Evolutionary conservation across 2,888 invertebrate genomes (phyloP), one percentile per base, ranked within the genome.

Genomic region (Latheticus oryzae): DNA sequence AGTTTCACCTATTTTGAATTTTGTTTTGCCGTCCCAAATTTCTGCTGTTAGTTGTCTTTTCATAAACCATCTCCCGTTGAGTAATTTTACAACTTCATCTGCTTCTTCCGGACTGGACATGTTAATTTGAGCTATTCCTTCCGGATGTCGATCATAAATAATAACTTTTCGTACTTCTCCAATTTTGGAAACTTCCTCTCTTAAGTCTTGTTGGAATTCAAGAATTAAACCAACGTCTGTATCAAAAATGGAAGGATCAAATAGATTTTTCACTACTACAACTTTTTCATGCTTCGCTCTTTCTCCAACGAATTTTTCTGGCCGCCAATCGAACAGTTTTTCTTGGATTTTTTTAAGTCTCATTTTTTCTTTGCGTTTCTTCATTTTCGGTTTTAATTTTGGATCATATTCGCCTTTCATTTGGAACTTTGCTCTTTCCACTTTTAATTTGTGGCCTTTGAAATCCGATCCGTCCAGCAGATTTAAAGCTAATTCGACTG

Each of bases 381-480:
- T 92, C 77, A 91, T 90, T 77, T 94, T 96, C 0, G 95, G 95
- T 76, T 95, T 95, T 48, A 95, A 84, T 0, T 87, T 85, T 1
- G 98, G 97, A 81, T 99, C 93, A 76, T 93, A 99, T 33, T 85
- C 83, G 7, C 97, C 97, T 79, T 97, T 97, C 85, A 96, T 83
- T 78, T 95, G 88, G 76, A 99, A 99, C 72, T 90, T 89, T 2
- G 99, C 99, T 68, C 87, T 84, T 79, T 99, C 95, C 1, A 97
- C 97, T 70, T 85, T 86, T 2, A 99, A 82, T 70, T 87, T 91
- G 47, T 90, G 85, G 0, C 91, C 94, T 72, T 91, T 86, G 3
- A 90, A 79, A 58, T 89, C 85, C 66, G 85, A 88, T 1, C 95
- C 97, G 80, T 99, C 98, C 35, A 99, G 80, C 60, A 99, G 84